A percentile compares a stretch with the other conserved stretches of the same genome.
phyloP scores from a whole-genome alignment of 2,113 vertebrate species.

The Pitta sordida region DNA sequence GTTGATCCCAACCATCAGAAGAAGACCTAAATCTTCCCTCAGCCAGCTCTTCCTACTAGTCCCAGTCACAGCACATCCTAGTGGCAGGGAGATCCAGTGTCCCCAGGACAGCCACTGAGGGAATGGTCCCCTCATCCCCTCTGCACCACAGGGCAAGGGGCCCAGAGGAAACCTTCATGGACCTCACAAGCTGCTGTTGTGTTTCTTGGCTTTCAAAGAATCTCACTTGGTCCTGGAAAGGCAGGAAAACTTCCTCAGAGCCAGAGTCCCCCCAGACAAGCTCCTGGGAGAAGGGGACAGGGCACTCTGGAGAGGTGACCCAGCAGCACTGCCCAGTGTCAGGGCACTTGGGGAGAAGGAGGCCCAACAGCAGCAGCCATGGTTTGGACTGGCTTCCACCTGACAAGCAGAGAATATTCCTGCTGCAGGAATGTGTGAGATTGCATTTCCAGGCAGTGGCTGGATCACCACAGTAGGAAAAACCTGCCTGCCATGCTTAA shows the following conservation, averaged over 20 bases:
- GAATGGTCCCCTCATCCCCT: background rate
- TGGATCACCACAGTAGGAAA: constrained; percentile 31
- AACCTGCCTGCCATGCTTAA: background rate
- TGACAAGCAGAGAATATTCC: background rate
- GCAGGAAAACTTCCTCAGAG: background rate
- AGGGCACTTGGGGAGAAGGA: background rate
- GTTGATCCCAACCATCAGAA: background rate
- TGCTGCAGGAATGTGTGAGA: background rate
- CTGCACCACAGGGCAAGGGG: accelerated
- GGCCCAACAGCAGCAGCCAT: background rate
- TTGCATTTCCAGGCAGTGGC: constrained; percentile 39
- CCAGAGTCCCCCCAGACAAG: background rate
- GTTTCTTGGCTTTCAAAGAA: background rate
- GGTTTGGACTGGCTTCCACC: background rate
- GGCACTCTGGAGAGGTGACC: background rate
- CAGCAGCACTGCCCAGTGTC: background rate
- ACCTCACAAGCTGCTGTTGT: background rate
- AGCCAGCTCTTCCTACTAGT: background rate
- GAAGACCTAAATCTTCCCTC: background rate
- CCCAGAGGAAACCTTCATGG: background rate
- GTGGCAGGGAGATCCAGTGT: accelerated
- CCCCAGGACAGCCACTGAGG: background rate
- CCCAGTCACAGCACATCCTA: background rate
- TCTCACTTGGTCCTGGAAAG: background rate
- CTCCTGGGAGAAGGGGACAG: background rate